Base-by-base conservation (phyloP, 2,113 vertebrate genomes). In the Otocyon megalotis region DNA sequence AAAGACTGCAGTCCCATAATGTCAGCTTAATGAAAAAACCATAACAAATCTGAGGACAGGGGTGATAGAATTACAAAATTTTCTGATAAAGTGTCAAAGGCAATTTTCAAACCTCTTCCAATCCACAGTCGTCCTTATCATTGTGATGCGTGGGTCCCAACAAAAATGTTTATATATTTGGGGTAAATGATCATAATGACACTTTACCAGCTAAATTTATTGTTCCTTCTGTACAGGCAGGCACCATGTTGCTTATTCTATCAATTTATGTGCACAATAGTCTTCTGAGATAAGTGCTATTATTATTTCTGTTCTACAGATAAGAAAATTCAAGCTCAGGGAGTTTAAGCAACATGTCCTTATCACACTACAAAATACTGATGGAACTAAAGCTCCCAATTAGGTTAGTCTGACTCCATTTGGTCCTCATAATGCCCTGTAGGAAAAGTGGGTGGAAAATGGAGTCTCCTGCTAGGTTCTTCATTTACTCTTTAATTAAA, bases 401-500 rank as follows among this genome's bases (percentile, higher is more conserved):
- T 54, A 91, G 13, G 9, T 74, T 90, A 16, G 7, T 74, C 65
- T 76, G 15, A 85, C 16, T 90, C 22, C 43, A 53, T 81, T 62
- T 88, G 11, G 4, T 50, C 69, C 15, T 86, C 15, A 71, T 43
- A 91, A 53, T 92, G 16, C 15, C 15, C 24, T 69, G 15, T 30
- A 84, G 15, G 28, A 79, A 79, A 93, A 72, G 7, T 22, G 26
- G 88, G 19, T 62, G 37, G 28, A 20, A 35, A 88, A 77, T 76
- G 56, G 50, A 71, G 16, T 85, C 15, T 89, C 5, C 13, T 82
- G 30, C 9, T 92, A 32, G 48, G 65, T 74, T 54, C 5, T 74
- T 96, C 4, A 65, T 65, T 65, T 62, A 71, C 77, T 79, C 54
- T 88, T 88, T 88, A 63, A 85, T 69, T 95, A 60, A 79, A 82